These are phyloP conservation scores for Scaptomyza reducta DNA, from an alignment of 2,888 invertebrate species.

Conservation along the genomic window DNA sequence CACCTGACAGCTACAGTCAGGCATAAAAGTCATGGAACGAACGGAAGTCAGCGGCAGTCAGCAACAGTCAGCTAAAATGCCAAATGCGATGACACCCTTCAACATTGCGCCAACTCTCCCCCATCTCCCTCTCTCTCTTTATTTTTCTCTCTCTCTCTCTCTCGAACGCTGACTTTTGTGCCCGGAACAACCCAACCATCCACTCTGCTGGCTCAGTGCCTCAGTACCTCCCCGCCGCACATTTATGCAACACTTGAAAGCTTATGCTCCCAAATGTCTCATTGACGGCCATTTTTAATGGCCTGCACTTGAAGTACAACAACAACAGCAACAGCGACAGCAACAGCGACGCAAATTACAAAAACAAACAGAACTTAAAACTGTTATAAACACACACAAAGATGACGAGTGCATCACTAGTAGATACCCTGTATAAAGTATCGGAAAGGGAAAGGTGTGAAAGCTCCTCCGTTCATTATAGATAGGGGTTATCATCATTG, in stretches of 20 bases:
- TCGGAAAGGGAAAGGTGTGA: too few relatives aligned
- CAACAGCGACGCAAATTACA: constrained; percentile 31
- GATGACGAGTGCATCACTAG: not conserved
- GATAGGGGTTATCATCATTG: too few relatives aligned
- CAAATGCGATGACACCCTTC: constrained; percentile 67
- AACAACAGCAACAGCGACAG: constrained; percentile 2
- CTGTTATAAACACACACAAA: constrained; percentile 14
- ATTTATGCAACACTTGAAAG: constrained; percentile 44
- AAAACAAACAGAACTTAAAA: constrained; percentile 33
- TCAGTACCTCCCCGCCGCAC: not conserved
- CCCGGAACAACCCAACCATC: constrained; percentile 5
- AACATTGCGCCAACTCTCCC: constrained; percentile 18
- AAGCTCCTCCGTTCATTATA: too few relatives aligned
- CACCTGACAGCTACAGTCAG: constrained; percentile 40
- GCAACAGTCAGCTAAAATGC: constrained; percentile 47
- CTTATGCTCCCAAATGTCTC: constrained; percentile 69
- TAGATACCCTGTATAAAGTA: not conserved
- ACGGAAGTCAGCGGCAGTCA: constrained; percentile 10
- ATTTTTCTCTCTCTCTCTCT: not conserved
- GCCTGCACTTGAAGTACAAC: constrained; percentile 58
- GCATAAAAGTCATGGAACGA: not conserved
- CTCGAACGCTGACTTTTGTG: constrained; percentile 2
- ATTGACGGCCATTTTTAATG: constrained; percentile 76
- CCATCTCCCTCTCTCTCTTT: not conserved
- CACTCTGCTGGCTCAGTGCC: constrained; percentile 11